These are phyloP conservation scores for Ylistrum balloti DNA, from an alignment of 1,140 invertebrate species.

Conservation along the genomic window DNA sequence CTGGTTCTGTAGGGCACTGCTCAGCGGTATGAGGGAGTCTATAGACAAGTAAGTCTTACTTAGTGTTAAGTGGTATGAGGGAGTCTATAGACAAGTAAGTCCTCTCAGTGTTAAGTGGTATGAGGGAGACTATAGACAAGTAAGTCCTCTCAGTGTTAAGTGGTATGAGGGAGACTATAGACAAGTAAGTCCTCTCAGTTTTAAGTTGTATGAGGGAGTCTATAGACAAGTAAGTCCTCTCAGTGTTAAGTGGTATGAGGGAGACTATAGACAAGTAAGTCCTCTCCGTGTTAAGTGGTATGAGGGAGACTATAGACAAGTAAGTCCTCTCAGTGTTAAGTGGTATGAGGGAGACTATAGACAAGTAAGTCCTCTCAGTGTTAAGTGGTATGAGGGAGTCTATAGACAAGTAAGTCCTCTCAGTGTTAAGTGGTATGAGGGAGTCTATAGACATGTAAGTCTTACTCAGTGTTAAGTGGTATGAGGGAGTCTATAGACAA, in stretches of 20 bases:
- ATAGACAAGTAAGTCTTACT: constrained; percentile 86
- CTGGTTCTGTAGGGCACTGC: constrained; percentile 88
- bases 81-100: neutral
- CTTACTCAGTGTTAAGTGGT: too few relatives aligned
- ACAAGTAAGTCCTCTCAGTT: neutral
- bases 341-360: neutral
- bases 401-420: neutral
- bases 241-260: neutral
- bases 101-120: neutral
- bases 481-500: neutral
- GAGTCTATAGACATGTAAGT: neutral
- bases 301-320: neutral
- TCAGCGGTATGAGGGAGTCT: constrained; percentile 89
- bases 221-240: neutral
- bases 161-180: neutral
- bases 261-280: neutral
- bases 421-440: too few relatives aligned
- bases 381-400: neutral
- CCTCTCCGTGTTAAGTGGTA: too few relatives aligned
- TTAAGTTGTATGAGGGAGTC: neutral
- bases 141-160: neutral
- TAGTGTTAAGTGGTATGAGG: too few relatives aligned
- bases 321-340: neutral
- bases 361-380: neutral
- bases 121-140: neutral